Evolutionary conservation across 2,797 vertebrate species (phyloP).

Genomic region (Loris lydekkerianus): DNA sequence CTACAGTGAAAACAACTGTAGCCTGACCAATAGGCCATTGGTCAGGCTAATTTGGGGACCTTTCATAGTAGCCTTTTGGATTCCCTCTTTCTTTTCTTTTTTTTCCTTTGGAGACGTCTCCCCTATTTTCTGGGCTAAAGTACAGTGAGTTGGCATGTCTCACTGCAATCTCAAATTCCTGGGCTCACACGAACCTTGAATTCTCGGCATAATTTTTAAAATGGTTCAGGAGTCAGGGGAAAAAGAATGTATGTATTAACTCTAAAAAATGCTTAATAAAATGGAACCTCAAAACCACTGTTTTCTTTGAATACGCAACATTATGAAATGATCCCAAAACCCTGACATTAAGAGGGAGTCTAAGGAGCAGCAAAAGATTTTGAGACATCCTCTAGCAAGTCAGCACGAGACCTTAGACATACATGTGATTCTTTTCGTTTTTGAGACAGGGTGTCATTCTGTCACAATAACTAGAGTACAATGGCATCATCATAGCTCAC

Average conservation of each 20-base stretch:
- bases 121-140: neutral
- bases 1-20: neutral
- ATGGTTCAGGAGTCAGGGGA: neutral
- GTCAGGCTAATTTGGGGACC: neutral
- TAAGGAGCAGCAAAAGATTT: neutral
- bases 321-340: neutral
- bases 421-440: neutral
- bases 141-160: too few relatives aligned
- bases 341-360: neutral
- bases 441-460: neutral
- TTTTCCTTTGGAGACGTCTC: too few relatives aligned
- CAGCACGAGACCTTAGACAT: neutral
- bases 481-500: neutral
- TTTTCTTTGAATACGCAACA: neutral
- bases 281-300: neutral
- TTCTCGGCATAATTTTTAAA: neutral
- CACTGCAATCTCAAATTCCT: neutral
- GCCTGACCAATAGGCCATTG: too few relatives aligned
- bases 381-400: neutral
- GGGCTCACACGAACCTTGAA: neutral
- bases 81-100: neutral
- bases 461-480: neutral
- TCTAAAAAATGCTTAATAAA: neutral
- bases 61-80: neutral
- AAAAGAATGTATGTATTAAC: neutral